phyloP scores from a whole-genome alignment of 2,797 vertebrate genomes.

The Centropyge bicolor region DNA sequence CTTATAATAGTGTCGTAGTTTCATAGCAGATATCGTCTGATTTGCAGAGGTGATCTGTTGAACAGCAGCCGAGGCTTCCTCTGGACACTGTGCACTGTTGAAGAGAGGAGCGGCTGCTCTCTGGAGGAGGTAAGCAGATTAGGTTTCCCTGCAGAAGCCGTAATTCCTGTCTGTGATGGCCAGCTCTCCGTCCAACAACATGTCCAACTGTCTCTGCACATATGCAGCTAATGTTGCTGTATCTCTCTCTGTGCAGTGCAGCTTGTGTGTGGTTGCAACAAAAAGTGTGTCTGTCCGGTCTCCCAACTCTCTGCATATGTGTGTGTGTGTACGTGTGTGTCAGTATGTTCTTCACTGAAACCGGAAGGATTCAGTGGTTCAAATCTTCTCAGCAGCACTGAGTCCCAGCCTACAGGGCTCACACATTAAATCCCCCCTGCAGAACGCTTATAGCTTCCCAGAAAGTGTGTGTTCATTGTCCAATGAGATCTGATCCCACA shows the following conservation, averaged over 20 bases:
- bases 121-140: slow-evolving; percentile 82
- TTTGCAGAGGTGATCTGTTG: background rate
- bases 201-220: background rate
- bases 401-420: slow-evolving; percentile 31
- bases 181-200: slow-evolving; percentile 24
- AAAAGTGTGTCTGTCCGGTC: background rate
- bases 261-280: background rate
- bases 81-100: background rate
- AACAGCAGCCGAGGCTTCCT: background rate
- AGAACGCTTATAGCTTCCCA: background rate
- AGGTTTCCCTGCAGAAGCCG: slow-evolving; percentile 54
- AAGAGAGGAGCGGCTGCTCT: slow-evolving; percentile 34
- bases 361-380: slow-evolving; percentile 27
- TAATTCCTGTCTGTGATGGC: slow-evolving; percentile 62
- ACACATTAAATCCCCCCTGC: slow-evolving; percentile 55
- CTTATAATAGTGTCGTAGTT: slow-evolving; percentile 19
- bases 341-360: slow-evolving; percentile 11
- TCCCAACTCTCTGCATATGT: background rate
- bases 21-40: background rate
- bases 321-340: background rate
- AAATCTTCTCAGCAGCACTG: slow-evolving; percentile 13
- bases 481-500: background rate
- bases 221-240: background rate
- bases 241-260: background rate
- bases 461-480: background rate